A percentile compares a stretch with the other conserved stretches of the same genome.
Evolutionary conservation across 1,140 invertebrate genomes (phyloP).

Genomic region (Babylonia areolata): DNA sequence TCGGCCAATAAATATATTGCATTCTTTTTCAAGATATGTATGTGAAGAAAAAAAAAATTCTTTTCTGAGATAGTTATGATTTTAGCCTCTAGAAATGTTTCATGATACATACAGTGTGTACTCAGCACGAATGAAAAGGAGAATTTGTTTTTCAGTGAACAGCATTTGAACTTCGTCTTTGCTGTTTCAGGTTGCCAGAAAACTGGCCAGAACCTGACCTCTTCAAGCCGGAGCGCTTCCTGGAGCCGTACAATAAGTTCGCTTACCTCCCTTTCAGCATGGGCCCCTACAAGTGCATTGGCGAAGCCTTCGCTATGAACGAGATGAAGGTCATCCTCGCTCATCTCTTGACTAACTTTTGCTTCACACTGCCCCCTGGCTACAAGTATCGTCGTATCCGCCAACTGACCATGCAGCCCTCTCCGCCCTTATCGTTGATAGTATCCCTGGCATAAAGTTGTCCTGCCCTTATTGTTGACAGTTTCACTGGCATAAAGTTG

Average conservation of each 20-base stretch:
- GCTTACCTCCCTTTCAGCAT: slow-evolving; percentile 59
- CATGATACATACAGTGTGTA: no score
- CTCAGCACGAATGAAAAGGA: no score
- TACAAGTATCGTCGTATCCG: slow-evolving; percentile 49
- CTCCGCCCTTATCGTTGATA: slow-evolving; percentile 40
- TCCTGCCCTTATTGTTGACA: no score
- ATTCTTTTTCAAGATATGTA: no score
- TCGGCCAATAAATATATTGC: no score
- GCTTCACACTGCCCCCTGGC: slow-evolving; percentile 49
- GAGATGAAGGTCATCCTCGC: slow-evolving; percentile 63
- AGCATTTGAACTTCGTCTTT: no score
- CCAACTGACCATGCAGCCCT: slow-evolving; percentile 44
- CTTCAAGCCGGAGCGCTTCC: slow-evolving; percentile 62
- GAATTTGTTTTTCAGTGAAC: no score
- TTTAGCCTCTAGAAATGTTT: no score
- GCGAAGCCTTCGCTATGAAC: slow-evolving; percentile 60
- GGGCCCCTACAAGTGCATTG: slow-evolving; percentile 63
- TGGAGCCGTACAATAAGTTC: slow-evolving; percentile 48
- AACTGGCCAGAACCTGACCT: slow-evolving; percentile 58
- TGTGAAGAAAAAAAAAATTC: no score
- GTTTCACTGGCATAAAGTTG: no score
- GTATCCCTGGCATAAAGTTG: background rate
- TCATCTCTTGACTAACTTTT: slow-evolving; percentile 46
- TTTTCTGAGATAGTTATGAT: no score
- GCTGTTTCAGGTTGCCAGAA: slow-evolving; percentile 50